Evolutionary conservation across 2,797 vertebrate species (phyloP).

Genomic region (Antrozous pallidus): DNA sequence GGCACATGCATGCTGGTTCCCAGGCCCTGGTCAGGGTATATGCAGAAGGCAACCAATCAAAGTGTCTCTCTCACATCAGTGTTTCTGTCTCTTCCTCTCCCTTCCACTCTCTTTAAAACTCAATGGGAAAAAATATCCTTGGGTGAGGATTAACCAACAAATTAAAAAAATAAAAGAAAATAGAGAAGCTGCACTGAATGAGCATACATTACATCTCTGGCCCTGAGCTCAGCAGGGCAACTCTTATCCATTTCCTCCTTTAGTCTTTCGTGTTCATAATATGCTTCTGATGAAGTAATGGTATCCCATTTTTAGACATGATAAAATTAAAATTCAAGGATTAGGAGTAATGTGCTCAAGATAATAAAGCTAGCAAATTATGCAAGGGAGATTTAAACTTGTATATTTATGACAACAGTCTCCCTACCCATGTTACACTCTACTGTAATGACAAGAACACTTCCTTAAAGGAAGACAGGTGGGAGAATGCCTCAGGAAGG

Average conservation of each 20-base stretch:
- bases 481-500: background rate
- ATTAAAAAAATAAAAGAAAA: no score
- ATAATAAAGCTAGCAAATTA: background rate
- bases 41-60: no score
- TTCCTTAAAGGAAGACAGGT: background rate
- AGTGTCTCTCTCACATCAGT: no score
- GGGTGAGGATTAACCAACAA: no score
- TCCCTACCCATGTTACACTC: background rate
- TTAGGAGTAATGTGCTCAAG: background rate
- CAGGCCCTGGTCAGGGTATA: no score
- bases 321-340: constrained; percentile 7
- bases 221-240: rapidly evolving
- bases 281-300: background rate
- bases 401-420: background rate
- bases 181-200: rapidly evolving
- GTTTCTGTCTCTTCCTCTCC: no score
- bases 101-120: no score
- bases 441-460: background rate
- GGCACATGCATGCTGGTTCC: no score
- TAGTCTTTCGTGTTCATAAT: background rate
- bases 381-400: background rate
- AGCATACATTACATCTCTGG: rapidly evolving
- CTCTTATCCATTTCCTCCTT: background rate
- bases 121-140: no score
- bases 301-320: background rate